These are phyloP conservation scores for Tachycineta bicolor DNA, from an alignment of 2,113 vertebrate species.

Conservation along the genomic window DNA sequence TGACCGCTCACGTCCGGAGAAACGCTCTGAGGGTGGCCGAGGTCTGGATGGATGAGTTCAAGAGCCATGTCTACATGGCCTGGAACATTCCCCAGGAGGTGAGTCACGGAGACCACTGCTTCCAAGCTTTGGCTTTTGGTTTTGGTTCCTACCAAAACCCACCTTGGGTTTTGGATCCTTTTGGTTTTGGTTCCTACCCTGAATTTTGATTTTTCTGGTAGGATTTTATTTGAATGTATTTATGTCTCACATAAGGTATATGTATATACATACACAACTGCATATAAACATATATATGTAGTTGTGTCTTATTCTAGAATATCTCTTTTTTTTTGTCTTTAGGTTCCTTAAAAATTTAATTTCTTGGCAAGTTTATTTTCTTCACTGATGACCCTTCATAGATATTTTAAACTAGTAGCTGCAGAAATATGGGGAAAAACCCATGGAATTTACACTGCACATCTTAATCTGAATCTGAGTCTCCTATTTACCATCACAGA, in stretches of 20 bases:
- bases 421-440: neutral
- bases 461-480: neutral
- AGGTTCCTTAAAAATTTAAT: neutral
- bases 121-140: neutral
- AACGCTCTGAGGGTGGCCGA: slow-evolving; percentile 94
- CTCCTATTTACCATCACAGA: neutral
- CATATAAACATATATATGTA: neutral
- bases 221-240: neutral
- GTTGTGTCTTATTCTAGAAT: neutral
- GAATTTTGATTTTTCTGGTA: neutral
- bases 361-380: neutral
- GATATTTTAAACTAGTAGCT: neutral
- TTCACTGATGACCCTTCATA: neutral
- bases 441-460: neutral
- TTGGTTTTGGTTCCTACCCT: neutral
- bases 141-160: neutral
- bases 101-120: neutral
- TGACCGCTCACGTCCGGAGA: slow-evolving; percentile 90
- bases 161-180: neutral
- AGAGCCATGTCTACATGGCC: slow-evolving; percentile 98
- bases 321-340: neutral
- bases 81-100: slow-evolving; percentile 98
- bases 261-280: neutral
- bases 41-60: slow-evolving; percentile 99
- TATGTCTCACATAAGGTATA: neutral